Base-by-base conservation (phyloP, 2,888 invertebrate genomes). In the Trypoxylon attenuatum region DNA sequence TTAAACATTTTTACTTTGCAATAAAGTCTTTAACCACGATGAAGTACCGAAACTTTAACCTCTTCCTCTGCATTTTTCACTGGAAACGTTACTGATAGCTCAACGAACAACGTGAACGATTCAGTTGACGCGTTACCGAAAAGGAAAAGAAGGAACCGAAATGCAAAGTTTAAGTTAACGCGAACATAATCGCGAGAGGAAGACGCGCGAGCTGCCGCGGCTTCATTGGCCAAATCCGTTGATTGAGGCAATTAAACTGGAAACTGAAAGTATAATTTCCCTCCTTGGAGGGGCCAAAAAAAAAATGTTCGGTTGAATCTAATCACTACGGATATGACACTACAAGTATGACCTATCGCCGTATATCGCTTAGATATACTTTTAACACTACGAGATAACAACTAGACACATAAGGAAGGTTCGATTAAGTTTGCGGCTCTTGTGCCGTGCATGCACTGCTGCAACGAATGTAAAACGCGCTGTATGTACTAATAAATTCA, bases 381-480 rank as follows among this genome's bases (percentile, higher is more conserved):
- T 15, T 18, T n/a, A 25, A 53, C n/a, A 19, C 25, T 38, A 10
- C 3, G 21, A 41, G 56, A 10, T 29, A 47, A 38, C 10, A 33
- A 33, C 46, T 57, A 22, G 27, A 29, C 47, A 33, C 49, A 43
- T 39, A 66, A 62, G 65, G 65, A 66, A 66, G 65, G 65, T 62
- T 66, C 65, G 65, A 66, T 16, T 52, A 55, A 13, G 33, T 46
- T 47, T n/a, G 21, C 22, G 5, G 43, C 8, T 38, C 29, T 42
- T 19, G 15, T 46, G 43, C 3, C n/a, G 3, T 16, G 13, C 21
- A 15, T n/a, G 1, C 5, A 41, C 41, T 3, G 16, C 18, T 18
- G 1, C 8, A 18, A 15, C 41, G n/a, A n/a, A n/a, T n/a, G n/a
- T n/a, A n/a, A n/a, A n/a, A n/a, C n/a, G n/a, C n/a, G n/a, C n/a